Percentiles rank a stretch among this genome's conserved stretches.
Evolutionary conservation across 1,140 invertebrate genomes (phyloP).

Genomic region (Wiebesia pumilae): DNA sequence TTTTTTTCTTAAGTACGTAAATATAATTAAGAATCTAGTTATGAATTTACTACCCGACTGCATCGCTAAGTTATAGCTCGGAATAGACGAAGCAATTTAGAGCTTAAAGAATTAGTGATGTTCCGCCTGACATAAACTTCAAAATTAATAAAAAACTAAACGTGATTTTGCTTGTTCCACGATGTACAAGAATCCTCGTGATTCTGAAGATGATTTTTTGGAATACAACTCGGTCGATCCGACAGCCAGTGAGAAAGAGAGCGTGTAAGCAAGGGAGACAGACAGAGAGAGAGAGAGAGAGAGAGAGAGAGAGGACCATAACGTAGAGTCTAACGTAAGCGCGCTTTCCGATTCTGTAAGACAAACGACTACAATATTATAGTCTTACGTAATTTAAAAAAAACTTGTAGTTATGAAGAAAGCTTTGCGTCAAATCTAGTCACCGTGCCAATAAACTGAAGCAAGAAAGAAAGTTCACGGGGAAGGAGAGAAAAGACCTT

Average conservation of each 20-base stretch:
- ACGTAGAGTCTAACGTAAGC: neutral
- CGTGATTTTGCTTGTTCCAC: neutral
- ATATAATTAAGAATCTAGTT: neutral
- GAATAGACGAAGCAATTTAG: neutral
- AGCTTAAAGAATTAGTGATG: neutral
- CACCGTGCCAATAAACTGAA: neutral
- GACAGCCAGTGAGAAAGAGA: neutral
- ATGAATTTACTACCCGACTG: neutral
- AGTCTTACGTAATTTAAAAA: neutral
- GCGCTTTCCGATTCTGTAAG: neutral
- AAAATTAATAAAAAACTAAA: constrained; percentile 7
- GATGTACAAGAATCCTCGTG: neutral
- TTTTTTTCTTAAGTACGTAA: too few species aligned
- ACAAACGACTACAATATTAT: neutral
- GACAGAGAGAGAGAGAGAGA: neutral
- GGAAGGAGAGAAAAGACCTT: neutral
- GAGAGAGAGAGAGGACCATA: too few species aligned
- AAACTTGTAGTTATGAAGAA: neutral
- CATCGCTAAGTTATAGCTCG: neutral
- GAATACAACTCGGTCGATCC: too few species aligned
- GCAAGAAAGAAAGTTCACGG: neutral
- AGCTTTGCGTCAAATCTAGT: neutral
- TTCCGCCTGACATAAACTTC: constrained; percentile 5
- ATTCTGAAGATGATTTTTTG: neutral
- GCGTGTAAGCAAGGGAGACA: neutral